These are phyloP conservation scores for Poecilus cupreus DNA, from an alignment of 2,888 invertebrate genomes.

Conservation along the genomic window DNA sequence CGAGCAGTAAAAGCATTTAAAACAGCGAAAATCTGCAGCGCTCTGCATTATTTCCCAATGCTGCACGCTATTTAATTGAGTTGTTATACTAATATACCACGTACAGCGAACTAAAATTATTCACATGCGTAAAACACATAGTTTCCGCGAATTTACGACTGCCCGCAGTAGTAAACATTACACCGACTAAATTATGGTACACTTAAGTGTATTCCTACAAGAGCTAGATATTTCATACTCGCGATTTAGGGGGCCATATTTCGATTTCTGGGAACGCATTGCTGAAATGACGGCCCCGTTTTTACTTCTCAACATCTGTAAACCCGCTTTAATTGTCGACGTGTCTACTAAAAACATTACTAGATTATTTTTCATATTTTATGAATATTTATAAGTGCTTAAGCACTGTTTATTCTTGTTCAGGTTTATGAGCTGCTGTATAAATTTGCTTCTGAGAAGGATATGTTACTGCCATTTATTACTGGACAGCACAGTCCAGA, in stretches of 20 bases:
- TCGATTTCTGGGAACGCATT: slow-evolving; percentile 30
- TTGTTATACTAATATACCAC: slow-evolving; percentile 58
- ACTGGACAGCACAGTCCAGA: background rate
- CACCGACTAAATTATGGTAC: slow-evolving; percentile 48
- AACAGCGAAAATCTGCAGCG: slow-evolving; percentile 55
- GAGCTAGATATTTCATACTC: slow-evolving; percentile 12
- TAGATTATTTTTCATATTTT: slow-evolving; percentile 38
- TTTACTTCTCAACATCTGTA: slow-evolving; percentile 4
- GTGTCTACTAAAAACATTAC: slow-evolving; percentile 31
- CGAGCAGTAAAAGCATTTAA: slow-evolving; percentile 57
- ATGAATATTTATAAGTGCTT: slow-evolving; percentile 33
- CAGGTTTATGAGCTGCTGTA: background rate
- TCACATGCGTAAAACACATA: slow-evolving; percentile 58
- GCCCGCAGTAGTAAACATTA: slow-evolving; percentile 51
- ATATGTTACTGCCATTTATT: slow-evolving; percentile 18
- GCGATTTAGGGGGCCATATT: slow-evolving; percentile 52
- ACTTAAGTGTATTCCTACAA: slow-evolving; percentile 51
- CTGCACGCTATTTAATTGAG: slow-evolving; percentile 56
- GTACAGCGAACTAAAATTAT: slow-evolving; percentile 55
- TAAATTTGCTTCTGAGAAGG: slow-evolving; percentile 12
- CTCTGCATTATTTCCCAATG: slow-evolving; percentile 53
- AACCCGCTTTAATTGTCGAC: slow-evolving; percentile 18
- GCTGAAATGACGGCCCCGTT: slow-evolving; percentile 23
- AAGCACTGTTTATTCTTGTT: slow-evolving; percentile 21
- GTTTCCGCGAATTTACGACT: slow-evolving; percentile 50